Evolutionary conservation across 1,140 invertebrate genomes (phyloP), one percentile per base, ranked within the genome.

Genomic region (Danaus melanippus): DNA sequence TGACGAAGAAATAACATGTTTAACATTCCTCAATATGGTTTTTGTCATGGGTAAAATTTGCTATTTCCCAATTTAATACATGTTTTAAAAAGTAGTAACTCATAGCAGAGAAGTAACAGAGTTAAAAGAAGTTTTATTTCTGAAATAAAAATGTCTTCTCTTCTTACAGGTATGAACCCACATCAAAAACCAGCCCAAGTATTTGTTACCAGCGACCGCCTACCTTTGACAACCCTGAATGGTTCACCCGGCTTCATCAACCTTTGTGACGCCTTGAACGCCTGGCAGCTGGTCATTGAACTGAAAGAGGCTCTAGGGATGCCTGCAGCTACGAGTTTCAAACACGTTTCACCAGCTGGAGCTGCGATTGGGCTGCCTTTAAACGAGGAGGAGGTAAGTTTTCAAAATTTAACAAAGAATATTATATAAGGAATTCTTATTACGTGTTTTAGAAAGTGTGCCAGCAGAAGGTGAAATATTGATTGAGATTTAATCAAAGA

Each of bases 181-280:
- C 97, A 99, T 77, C 97, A 99, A 79, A 97, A 97, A 76, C 96
- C 96, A 4, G 98, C 98, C 0, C 97, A 99, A 75, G 86, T 99
- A 0, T 97, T 92, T 79, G 97, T 96, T 0, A 93, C 92, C 8
- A 78, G 93, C 10, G 87, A 92, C 12, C 89, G 94, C 46, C 87
- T 99, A 46, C 98, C 98, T 0, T 76, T 99, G 1, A 95, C 84
- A 65, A 96, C 98, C 8, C 65, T 99, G 1, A 99, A 99, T 87
- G 97, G 97, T 21, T 93, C 96, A 0, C 98, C 98, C 1, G 96
- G 97, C 0, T 99, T 97, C 73, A 98, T 99, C 58, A 99, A 99
- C 82, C 89, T 99, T 0, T 98, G 97, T 74, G 98, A 99, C 88
- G 97, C 97, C 0, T 88, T 99, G 0, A 99, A 99, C 83, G 97